Conservation (phyloP, 1,140 invertebrate species). For the Macrobrachium nipponense region DNA sequence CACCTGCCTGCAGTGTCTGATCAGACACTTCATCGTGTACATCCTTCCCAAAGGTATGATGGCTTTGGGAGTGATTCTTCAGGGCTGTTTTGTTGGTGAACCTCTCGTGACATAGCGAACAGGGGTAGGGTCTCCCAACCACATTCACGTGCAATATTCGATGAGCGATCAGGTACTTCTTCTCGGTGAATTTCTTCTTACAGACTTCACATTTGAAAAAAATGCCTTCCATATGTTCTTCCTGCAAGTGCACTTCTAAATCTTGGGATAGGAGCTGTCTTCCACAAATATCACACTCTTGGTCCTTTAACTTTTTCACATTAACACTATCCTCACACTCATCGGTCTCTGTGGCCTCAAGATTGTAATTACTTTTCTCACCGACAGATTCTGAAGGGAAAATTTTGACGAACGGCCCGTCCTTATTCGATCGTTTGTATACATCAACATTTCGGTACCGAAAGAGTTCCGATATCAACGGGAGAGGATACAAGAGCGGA, state of each 20-base stretch:
- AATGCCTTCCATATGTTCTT: not conserved
- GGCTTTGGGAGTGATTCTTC: not conserved
- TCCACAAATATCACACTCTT: conserved; percentile 9
- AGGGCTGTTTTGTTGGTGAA: not conserved
- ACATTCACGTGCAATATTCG: conserved; percentile 7
- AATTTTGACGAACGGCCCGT: not conserved
- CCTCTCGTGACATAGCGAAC: not conserved
- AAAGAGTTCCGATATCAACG: conserved; percentile 6
- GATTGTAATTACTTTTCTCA: too few species aligned
- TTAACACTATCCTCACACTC: conserved; percentile 3
- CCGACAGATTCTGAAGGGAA: not conserved
- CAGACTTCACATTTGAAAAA: conserved; percentile 9
- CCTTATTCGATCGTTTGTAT: not conserved
- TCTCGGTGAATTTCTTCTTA: conserved; percentile 2
- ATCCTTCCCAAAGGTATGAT: not conserved
- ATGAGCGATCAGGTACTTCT: not conserved
- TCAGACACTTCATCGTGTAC: not conserved
- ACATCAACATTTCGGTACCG: not conserved
- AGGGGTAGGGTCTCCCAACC: not conserved
- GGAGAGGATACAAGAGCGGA: not conserved
- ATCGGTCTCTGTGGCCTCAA: not conserved
- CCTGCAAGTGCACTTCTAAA: too few species aligned
- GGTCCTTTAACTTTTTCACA: not conserved
- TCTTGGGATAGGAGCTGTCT: not conserved
- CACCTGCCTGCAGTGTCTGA: not conserved